Percentiles rank a stretch among this genome's conserved stretches.
These are phyloP conservation scores for Urophycis tenuis DNA, from an alignment of 2,797 vertebrate species.

Conservation along the genomic window DNA sequence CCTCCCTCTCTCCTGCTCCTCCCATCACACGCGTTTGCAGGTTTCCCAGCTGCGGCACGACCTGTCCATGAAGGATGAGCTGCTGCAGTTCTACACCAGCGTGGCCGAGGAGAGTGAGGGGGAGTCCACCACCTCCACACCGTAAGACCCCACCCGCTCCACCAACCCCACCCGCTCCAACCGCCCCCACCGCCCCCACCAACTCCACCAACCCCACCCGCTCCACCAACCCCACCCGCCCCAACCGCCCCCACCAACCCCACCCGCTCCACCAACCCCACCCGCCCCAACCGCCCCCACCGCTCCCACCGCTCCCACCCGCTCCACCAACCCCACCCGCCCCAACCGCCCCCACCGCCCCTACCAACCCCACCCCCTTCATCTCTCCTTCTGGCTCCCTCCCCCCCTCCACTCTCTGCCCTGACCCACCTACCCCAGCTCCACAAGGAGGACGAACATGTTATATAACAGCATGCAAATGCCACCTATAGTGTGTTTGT, in stretches of 20 bases:
- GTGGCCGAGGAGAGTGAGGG: conserved; percentile 93
- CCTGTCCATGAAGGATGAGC: conserved; percentile 95
- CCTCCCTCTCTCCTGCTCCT: background rate
- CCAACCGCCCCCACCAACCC: background rate
- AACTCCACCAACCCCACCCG: background rate
- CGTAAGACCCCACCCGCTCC: too few species aligned
- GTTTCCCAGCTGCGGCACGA: conserved; percentile 95
- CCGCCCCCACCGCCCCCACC: background rate
- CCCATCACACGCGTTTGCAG: conserved; percentile 51
- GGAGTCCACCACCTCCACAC: conserved; percentile 84
- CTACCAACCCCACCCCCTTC: background rate
- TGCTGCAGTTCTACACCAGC: conserved; percentile 94
- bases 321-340: too few species aligned
- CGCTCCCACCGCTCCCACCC: background rate
- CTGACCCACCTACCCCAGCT: too few species aligned
- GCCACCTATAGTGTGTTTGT: background rate
- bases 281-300: background rate
- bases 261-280: too few species aligned
- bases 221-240: too few species aligned
- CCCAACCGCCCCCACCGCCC: conserved; percentile 1
- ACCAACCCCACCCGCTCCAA: background rate
- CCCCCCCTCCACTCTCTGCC: background rate
- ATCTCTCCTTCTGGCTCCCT: background rate
- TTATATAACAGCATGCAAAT: background rate
- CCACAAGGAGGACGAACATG: background rate